phyloP scores from a whole-genome alignment of 2,113 vertebrate genomes.

The Cinclus mexicanus region DNA sequence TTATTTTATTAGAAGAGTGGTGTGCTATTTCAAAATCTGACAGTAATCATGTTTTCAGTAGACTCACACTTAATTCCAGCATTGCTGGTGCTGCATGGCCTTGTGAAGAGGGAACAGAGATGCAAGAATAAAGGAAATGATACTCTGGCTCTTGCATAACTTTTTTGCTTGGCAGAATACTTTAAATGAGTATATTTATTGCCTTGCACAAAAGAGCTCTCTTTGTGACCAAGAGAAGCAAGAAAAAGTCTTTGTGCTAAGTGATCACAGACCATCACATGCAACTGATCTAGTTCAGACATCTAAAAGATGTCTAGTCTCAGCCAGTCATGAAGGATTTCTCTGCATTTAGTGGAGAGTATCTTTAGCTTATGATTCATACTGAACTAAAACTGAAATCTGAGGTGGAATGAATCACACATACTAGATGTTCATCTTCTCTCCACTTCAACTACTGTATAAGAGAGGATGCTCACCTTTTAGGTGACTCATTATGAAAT shows the following conservation, averaged over 20 bases:
- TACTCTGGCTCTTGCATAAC: not conserved
- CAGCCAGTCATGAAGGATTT: not conserved
- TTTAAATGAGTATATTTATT: not conserved
- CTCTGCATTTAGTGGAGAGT: not conserved
- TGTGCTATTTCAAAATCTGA: not conserved
- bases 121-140: not conserved
- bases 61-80: not conserved
- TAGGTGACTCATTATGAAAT: not conserved
- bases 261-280: not conserved
- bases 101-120: not conserved
- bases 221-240: not conserved
- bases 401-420: not conserved
- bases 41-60: not conserved
- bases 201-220: not conserved
- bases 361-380: conserved; percentile 30
- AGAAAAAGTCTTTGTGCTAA: not conserved
- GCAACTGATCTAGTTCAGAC: not conserved
- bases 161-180: not conserved
- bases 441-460: not conserved
- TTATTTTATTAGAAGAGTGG: not conserved
- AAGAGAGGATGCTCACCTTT: not conserved
- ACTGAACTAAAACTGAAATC: not conserved
- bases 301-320: not conserved
- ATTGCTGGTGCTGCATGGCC: not conserved
- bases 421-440: not conserved